Percentiles rank a stretch among this genome's conserved stretches.
These are phyloP conservation scores for Drosophila sulfurigaster DNA, from an alignment of 1,140 invertebrate genomes.

Conservation along the genomic window DNA sequence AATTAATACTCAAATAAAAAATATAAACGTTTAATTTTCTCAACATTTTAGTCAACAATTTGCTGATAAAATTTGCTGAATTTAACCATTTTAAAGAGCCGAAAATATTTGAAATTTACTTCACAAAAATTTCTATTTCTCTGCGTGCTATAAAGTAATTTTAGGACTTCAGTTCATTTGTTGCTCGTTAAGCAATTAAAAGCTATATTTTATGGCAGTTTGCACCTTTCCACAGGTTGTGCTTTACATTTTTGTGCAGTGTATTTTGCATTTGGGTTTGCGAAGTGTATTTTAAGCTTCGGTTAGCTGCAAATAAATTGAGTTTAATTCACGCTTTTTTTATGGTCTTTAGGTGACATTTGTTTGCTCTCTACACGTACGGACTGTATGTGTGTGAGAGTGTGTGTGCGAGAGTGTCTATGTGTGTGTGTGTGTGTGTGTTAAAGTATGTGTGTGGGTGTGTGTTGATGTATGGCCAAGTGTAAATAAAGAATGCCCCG, in stretches of 20 bases:
- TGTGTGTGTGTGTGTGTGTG: constrained; percentile 11
- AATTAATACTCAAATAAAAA: too few relatives aligned
- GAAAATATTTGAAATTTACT: too few relatives aligned
- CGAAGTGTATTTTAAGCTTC: constrained; percentile 32
- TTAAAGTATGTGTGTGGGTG: constrained; percentile 29
- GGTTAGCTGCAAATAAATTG: constrained; percentile 40
- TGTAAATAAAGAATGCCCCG: constrained; percentile 69
- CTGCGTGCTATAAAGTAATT: too few relatives aligned
- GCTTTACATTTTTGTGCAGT: not conserved
- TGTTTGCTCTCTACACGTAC: constrained; percentile 22
- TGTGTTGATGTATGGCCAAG: constrained; percentile 65
- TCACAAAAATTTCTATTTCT: too few relatives aligned
- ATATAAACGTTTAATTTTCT: too few relatives aligned
- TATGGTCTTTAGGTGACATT: constrained; percentile 40
- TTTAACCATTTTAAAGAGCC: too few relatives aligned
- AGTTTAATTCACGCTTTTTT: constrained; percentile 29
- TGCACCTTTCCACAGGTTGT: not conserved
- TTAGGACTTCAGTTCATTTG: too few relatives aligned
- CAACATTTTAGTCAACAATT: too few relatives aligned
- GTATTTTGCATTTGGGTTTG: not conserved
- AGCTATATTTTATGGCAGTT: not conserved
- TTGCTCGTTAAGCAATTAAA: not conserved
- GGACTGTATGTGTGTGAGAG: not conserved
- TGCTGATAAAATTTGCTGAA: too few relatives aligned
- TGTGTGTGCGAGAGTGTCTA: not conserved